A percentile compares a stretch with the other conserved stretches of the same genome.
These are phyloP conservation scores for Drosophila auraria DNA, from an alignment of 1,140 invertebrate species.

Conservation along the genomic window DNA sequence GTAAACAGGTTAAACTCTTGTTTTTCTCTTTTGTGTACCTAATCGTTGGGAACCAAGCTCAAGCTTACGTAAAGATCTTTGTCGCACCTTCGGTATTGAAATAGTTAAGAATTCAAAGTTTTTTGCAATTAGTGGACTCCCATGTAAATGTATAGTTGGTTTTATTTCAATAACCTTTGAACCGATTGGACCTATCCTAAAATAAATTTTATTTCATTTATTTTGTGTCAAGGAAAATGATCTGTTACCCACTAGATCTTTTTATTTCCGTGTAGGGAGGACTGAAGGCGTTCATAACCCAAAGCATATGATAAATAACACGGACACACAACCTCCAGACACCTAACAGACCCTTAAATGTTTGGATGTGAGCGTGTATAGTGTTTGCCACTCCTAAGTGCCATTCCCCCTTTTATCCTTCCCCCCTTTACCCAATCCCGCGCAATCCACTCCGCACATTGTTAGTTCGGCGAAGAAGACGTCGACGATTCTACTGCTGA, in stretches of 20 bases:
- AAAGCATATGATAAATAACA: constrained; percentile 72
- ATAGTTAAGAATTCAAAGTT: neutral
- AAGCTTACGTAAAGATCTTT: constrained; percentile 1
- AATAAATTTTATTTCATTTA: too few relatives aligned
- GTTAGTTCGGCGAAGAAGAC: constrained; percentile 68
- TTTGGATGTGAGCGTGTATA: constrained; percentile 26
- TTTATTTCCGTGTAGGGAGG: constrained; percentile 10
- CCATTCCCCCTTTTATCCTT: constrained; percentile 9
- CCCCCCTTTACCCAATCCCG: constrained; percentile 1
- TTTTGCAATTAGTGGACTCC: too few relatives aligned
- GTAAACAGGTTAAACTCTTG: too few relatives aligned
- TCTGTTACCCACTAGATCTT: too few relatives aligned
- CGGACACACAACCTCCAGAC: constrained; percentile 39
- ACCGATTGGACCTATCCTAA: too few relatives aligned
- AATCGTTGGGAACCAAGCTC: neutral
- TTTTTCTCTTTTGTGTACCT: neutral
- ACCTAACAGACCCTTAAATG: constrained; percentile 58
- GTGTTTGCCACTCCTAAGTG: constrained; percentile 42
- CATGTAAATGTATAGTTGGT: too few relatives aligned
- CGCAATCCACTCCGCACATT: constrained; percentile 49
- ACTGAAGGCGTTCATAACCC: constrained; percentile 49
- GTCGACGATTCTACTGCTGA: constrained; percentile 29
- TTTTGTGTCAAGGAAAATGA: neutral
- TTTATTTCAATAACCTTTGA: too few relatives aligned
- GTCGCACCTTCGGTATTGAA: neutral